Percentiles rank a stretch among this genome's conserved stretches.
phyloP scores from a whole-genome alignment of 2,113 vertebrate genomes.

The western clawed frog (Xenopus tropicalis) region UCB_Xtro_10.0 CM004443.2:49351501-49352000 shows the following conservation, averaged over 20 bases:
- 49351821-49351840: slow-evolving; percentile 54
- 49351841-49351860: slow-evolving; percentile 41
- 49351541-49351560: slow-evolving; percentile 46
- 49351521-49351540: slow-evolving; percentile 55
- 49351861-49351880: slow-evolving; percentile 43
- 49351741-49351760: slow-evolving; percentile 44
- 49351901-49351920: slow-evolving; percentile 14
- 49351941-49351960: not conserved
- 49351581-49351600: slow-evolving; percentile 50
- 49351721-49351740: slow-evolving; percentile 48
- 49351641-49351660: slow-evolving; percentile 48
- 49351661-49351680: slow-evolving; percentile 47
- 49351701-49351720: slow-evolving; percentile 61
- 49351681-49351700: slow-evolving; percentile 47
- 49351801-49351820: slow-evolving; percentile 49
- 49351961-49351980: no score
- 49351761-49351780: slow-evolving; percentile 50
- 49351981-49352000: no score
- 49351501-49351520: slow-evolving; percentile 49
- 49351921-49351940: no score
- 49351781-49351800: slow-evolving; percentile 49
- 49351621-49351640: slow-evolving; percentile 43
- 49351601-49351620: slow-evolving; percentile 58
- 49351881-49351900: slow-evolving; percentile 36
- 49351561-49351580: slow-evolving; percentile 44